Conservation (phyloP, 2,888 invertebrate species). For the Tanypteryx hageni region DNA sequence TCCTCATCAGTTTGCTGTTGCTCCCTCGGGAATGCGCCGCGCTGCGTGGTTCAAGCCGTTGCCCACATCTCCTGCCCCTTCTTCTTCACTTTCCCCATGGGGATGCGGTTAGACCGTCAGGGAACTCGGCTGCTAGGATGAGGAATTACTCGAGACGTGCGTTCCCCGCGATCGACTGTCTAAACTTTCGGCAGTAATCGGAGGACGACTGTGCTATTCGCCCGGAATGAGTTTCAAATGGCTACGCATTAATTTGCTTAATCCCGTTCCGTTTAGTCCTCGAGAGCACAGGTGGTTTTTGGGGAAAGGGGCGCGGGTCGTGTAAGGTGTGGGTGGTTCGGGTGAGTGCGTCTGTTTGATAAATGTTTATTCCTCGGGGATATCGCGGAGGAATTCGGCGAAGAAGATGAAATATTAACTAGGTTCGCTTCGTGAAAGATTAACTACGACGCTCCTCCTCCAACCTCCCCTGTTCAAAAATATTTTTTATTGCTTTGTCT, state of each 20-base stretch:
- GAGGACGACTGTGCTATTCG: neutral
- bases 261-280: neutral
- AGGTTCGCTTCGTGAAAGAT: neutral
- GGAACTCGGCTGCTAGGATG: neutral
- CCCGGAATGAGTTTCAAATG: slow-evolving; percentile 33
- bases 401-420: slow-evolving; percentile 9
- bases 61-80: neutral
- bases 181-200: neutral
- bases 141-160: neutral
- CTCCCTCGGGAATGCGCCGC: neutral
- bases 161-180: neutral
- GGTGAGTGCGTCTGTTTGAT: neutral
- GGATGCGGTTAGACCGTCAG: neutral
- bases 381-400: neutral
- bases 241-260: slow-evolving; percentile 48
- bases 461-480: too few species aligned
- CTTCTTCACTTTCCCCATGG: neutral
- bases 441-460: neutral
- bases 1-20: neutral
- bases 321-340: neutral
- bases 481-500: too few species aligned
- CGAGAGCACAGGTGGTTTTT: slow-evolving; percentile 40
- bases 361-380: neutral
- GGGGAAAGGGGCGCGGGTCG: neutral
- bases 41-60: neutral